Conservation (phyloP, 2,888 invertebrate species). For the Yponomeuta evonymella region DNA sequence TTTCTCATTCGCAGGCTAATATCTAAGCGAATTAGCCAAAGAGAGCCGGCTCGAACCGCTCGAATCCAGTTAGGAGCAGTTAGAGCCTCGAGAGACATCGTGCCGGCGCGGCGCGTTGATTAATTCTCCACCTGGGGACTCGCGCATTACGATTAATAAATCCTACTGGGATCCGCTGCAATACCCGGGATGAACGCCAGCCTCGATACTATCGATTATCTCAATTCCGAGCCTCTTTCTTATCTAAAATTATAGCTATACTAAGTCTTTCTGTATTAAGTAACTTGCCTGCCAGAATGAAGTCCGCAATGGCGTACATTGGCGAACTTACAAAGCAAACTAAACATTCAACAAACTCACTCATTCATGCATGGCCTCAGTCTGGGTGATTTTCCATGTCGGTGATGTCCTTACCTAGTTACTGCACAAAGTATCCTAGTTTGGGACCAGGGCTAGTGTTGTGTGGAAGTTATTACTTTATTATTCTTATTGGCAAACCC, state of each 20-base stretch:
- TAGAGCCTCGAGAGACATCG: slow-evolving; percentile 4
- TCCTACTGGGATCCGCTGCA: neutral
- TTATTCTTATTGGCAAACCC: too few species aligned
- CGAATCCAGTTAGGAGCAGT: slow-evolving; percentile 5
- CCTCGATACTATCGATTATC: neutral
- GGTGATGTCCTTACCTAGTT: too few species aligned
- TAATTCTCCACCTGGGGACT: slow-evolving; percentile 13
- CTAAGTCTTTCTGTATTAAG: too few species aligned
- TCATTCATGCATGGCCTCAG: too few species aligned
- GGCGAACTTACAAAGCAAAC: too few species aligned
- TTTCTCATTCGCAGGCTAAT: neutral
- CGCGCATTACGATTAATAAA: slow-evolving; percentile 9
- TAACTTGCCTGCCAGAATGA: too few species aligned
- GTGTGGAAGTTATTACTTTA: too few species aligned
- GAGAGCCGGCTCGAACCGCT: neutral
- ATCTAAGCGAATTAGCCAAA: neutral
- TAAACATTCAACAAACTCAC: too few species aligned
- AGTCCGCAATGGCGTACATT: too few species aligned
- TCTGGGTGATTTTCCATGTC: too few species aligned
- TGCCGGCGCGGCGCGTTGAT: slow-evolving; percentile 6
- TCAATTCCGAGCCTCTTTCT: neutral
- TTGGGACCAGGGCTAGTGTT: too few species aligned
- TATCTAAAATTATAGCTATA: neutral
- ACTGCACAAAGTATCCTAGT: too few species aligned
- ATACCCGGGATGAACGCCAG: neutral